Base-by-base conservation (phyloP, 2,888 invertebrate species). In the Liodrosophila aerea region DNA sequence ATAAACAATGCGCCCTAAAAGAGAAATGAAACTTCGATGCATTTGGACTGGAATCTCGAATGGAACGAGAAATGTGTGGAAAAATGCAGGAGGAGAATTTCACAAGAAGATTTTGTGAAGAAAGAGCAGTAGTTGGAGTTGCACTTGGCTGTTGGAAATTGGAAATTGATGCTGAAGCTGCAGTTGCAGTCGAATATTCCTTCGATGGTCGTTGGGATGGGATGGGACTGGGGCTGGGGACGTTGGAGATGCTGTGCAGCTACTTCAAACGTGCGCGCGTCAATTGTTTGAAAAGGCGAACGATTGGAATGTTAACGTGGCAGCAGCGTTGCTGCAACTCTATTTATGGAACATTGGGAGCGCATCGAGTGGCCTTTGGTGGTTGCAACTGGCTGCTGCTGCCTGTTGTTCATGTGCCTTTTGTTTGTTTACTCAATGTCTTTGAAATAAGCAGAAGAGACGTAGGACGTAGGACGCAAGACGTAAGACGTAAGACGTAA, bases 291-390 rank as follows among this genome's bases (percentile, higher is more conserved):
- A 53, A 62, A 58, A 50, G 46, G 34, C 59, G 49, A 59, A 49
- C 75, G 75, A 69, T 74, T 69, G 70, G 64, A 70, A 74, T 77
- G 74, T 65, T 37, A 62, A 75, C 72, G 59, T 64, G 64, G 43
- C 64, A 41, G n/a, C 33, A 33, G 18, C 39, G n/a, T 47, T 29
- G 40, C 51, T 60, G 76, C 65, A 53, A 53, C 76, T 69, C 73
- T 78, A 78, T 78, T 78, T 78, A 78, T 85, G 86, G 78, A 85
- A 83, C 77, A 63, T 64, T 63, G 53, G 58, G 56, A 67, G 62
- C 62, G 18, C 73, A 50, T 61, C 62, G 50, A 65, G 46, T 68
- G 69, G 67, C 67, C 59, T 66, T 68, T 45, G 12, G 5, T 33
- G 33, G 11, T 33, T 34, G 34, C 34, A 66, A 53, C 29, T 57